Base-by-base conservation (phyloP, 2,113 vertebrate genomes). In the Paracyprichromis sp. region DNA sequence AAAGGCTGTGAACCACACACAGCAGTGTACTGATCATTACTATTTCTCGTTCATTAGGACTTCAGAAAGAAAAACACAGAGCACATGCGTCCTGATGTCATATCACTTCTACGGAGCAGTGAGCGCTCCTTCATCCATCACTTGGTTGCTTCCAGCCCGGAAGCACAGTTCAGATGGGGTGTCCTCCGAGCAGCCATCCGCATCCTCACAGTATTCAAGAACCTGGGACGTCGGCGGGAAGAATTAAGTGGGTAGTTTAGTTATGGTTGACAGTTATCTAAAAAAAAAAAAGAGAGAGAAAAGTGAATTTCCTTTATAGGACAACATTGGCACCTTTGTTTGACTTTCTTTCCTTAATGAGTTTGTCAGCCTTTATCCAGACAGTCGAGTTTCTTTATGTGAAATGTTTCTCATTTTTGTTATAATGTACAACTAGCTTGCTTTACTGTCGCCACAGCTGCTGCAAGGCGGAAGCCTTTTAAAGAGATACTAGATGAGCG, bases 61-160 rank as follows among this genome's bases (percentile, higher is more conserved):
- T 99, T 99, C 94, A 95, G 95, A 38, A 97, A 97, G 95, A 99
- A 98, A 79, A 99, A 99, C 92, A 97, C 97, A 14, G 99, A 98
- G 90, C 97, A 98, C 95, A 98, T 99, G 98, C 96, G 97, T 3
- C 97, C 98, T 0, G 98, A 98, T 54, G 98, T 98, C 0, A 96
- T 99, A 11, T 97, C 97, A 0, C 95, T 99, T 10, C 96, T 99
- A 1, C 96, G 98, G 4, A 96, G 98, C 95, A 99, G 99, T 0
- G 96, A 97, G 93, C 97, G 96, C 4, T 94, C 97, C 0, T 99
- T 98, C 0, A 93, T 99, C 76, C 97, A 98, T 21, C 96, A 97
- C 93, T 96, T 99, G 86, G 97, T 99, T 0, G 96, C 98, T 3
- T 97, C 98, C 93, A 97, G 98, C 61, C 98, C 98, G 0, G 97